Evolutionary conservation across 2,797 vertebrate genomes (phyloP).

Genomic region (Vireo griseus): DNA sequence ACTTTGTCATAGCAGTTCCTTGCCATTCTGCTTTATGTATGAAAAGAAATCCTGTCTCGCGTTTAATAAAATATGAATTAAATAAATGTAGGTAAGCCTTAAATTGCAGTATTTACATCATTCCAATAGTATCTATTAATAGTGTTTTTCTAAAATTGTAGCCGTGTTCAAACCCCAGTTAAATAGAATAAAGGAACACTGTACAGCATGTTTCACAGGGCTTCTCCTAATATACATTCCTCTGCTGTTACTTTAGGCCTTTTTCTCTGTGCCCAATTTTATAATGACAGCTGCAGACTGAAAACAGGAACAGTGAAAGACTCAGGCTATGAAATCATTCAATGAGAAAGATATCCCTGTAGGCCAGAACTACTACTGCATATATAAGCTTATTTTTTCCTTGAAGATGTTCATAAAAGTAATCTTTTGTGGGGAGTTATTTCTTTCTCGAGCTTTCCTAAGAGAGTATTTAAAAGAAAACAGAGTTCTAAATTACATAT

Average conservation of each 20-base stretch:
- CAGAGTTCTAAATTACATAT: constrained; percentile 2
- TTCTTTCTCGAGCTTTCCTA: constrained; percentile 42
- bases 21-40: neutral
- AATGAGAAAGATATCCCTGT: constrained; percentile 33
- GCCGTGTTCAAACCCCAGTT: neutral
- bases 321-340: constrained; percentile 59
- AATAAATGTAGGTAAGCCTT: neutral
- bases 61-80: neutral
- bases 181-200: neutral
- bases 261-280: constrained; percentile 54
- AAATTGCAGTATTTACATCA: neutral
- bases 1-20: neutral
- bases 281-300: constrained; percentile 55
- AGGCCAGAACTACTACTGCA: constrained; percentile 40
- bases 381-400: constrained; percentile 54
- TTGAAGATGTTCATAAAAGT: constrained; percentile 62
- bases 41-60: neutral
- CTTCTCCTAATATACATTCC: constrained; percentile 8
- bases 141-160: neutral
- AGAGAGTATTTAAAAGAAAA: constrained; percentile 51
- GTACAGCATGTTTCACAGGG: neutral
- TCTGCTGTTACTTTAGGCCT: constrained; percentile 47
- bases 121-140: neutral
- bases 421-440: constrained; percentile 25
- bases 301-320: constrained; percentile 61